phyloP scores from a whole-genome alignment of 2,797 vertebrate genomes.

The Thalassophryne amazonica region DNA sequence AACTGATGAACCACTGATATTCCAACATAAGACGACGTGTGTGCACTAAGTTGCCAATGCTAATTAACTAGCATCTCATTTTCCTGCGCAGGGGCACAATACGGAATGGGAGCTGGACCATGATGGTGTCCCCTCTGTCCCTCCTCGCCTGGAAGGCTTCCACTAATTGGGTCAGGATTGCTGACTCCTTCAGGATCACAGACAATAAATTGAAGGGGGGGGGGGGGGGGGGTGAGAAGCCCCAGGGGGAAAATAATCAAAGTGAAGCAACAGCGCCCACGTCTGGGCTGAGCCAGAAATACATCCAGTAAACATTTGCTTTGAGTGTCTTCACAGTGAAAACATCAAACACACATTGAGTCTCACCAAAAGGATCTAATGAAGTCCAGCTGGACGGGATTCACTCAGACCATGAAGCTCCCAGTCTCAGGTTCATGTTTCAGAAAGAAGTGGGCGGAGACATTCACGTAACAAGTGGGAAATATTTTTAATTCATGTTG shows the following conservation, averaged over 20 bases:
- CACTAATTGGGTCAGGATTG: slow-evolving; percentile 87
- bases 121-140: slow-evolving; percentile 73
- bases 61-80: slow-evolving; percentile 94
- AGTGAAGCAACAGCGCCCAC: neutral
- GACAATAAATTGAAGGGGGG: slow-evolving; percentile 81
- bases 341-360: no score
- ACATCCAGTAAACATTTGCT: no score
- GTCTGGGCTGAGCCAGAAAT: no score
- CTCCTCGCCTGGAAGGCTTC: slow-evolving; percentile 70
- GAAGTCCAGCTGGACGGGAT: no score
- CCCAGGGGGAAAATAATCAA: no score
- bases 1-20: slow-evolving; percentile 71
- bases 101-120: slow-evolving; percentile 85
- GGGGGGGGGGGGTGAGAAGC: slow-evolving; percentile 34
- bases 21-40: slow-evolving; percentile 80
- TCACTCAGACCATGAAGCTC: no score
- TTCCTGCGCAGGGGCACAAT: slow-evolving; percentile 70
- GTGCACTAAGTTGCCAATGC: slow-evolving; percentile 85
- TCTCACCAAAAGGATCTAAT: no score
- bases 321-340: no score
- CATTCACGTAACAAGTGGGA: no score
- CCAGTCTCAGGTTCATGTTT: no score
- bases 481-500: no score
- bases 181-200: slow-evolving; percentile 78
- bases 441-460: no score